A percentile compares a stretch with the other conserved stretches of the same genome.
phyloP scores from a whole-genome alignment of 1,140 invertebrate species.

The Drosophila parabipectinata region DNA sequence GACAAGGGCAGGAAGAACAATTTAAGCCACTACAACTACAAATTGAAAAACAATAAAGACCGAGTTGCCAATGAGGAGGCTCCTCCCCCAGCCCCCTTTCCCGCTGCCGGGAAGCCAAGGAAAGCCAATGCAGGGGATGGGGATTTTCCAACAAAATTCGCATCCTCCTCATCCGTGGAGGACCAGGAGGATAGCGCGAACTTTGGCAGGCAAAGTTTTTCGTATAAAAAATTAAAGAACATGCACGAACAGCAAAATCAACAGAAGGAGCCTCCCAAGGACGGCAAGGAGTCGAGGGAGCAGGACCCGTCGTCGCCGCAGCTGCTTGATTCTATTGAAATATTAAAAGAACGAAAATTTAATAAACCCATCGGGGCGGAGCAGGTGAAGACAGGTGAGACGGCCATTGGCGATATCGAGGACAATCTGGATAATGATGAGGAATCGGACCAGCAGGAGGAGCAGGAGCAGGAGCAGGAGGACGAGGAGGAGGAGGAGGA shows the following conservation, averaged over 20 bases:
- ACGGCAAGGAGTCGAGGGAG: conserved; percentile 22
- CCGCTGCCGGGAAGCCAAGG: not conserved
- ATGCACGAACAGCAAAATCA: conserved; percentile 68
- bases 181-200: conserved; percentile 41
- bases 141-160: conserved; percentile 14
- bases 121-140: not conserved
- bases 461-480: not conserved
- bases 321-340: conserved; percentile 75
- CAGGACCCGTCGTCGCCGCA: conserved; percentile 37
- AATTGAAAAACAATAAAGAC: conserved; percentile 70
- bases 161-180: conserved; percentile 10
- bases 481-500: not conserved
- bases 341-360: conserved; percentile 79
- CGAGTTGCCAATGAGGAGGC: conserved; percentile 5
- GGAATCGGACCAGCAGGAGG: conserved; percentile 19
- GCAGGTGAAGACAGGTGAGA: conserved; percentile 6
- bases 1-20: conserved; percentile 29
- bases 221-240: conserved; percentile 72
- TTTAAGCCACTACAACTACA: conserved; percentile 64
- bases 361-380: conserved; percentile 54
- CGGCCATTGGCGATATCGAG: conserved; percentile 70
- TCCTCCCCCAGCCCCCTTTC: not conserved
- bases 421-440: conserved; percentile 70
- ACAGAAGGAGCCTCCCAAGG: conserved; percentile 30
- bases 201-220: conserved; percentile 67